These are phyloP conservation scores for Myotis myotis DNA, from an alignment of 2,797 vertebrate genomes.

Conservation along the genomic window DNA sequence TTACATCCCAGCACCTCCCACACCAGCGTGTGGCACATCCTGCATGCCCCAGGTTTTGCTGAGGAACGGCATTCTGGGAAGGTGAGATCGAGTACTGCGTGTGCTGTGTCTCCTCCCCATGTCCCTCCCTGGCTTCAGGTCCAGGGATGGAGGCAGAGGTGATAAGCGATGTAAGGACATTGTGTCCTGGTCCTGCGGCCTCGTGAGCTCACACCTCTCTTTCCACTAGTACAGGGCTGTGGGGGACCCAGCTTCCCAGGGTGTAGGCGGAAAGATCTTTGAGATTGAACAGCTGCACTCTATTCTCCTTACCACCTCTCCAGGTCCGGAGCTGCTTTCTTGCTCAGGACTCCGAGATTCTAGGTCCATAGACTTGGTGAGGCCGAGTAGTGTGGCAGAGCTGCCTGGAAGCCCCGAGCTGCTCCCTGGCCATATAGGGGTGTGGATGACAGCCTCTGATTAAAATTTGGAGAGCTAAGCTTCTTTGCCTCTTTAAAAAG, in stretches of 20 bases:
- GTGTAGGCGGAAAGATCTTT: not conserved
- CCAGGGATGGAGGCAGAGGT: not conserved
- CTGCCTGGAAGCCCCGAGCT: not conserved
- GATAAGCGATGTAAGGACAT: not conserved
- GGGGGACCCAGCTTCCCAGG: not conserved
- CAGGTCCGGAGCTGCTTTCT: not conserved
- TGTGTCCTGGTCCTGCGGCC: not conserved
- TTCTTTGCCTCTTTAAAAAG: not conserved
- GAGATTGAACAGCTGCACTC: not conserved
- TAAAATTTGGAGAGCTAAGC: not conserved
- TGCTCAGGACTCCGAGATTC: not conserved
- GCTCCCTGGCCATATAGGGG: not conserved
- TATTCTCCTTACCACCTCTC: not conserved
- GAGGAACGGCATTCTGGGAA: not conserved
- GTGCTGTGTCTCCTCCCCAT: not conserved
- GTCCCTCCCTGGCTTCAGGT: not conserved
- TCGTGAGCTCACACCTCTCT: not conserved
- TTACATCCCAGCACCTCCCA: not conserved
- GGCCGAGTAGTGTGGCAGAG: not conserved
- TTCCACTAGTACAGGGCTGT: not conserved
- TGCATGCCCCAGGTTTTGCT: not conserved
- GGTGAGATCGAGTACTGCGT: not conserved
- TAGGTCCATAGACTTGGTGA: not conserved
- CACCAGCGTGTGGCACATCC: rapidly evolving
- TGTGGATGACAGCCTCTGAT: not conserved